Evolutionary conservation across 1,140 invertebrate genomes (phyloP).

Genomic region (Drosophila nebulosa): DNA sequence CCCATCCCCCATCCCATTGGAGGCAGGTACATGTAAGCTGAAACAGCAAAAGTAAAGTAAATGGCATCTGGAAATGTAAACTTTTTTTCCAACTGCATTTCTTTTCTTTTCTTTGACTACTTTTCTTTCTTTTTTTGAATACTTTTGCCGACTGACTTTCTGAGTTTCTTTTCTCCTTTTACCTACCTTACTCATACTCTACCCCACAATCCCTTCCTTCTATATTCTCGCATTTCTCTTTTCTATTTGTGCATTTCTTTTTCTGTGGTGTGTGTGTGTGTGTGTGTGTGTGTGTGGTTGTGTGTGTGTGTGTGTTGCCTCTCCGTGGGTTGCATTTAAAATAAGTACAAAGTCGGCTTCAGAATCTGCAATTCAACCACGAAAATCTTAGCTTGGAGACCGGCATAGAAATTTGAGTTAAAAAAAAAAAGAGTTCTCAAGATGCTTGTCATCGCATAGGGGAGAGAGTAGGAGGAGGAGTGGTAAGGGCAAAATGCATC

Average conservation of each 20-base stretch:
- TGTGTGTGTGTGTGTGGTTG: conserved; percentile 28
- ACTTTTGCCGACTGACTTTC: conserved; percentile 71
- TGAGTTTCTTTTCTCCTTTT: conserved; percentile 29
- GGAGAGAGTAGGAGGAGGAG: no score
- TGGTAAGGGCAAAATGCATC: conserved; percentile 17
- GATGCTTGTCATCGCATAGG: conserved; percentile 4
- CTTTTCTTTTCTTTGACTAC: conserved; percentile 61
- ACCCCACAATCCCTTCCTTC: background rate
- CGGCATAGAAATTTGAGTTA: conserved; percentile 24
- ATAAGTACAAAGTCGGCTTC: conserved; percentile 29
- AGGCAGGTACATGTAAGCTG: conserved; percentile 41
- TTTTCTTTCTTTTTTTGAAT: conserved; percentile 76
- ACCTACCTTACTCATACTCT: conserved; percentile 10
- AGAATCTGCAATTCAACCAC: conserved; percentile 72
- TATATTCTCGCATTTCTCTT: conserved; percentile 20
- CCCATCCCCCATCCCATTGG: no score
- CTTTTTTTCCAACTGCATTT: conserved; percentile 68
- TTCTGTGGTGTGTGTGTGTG: conserved; percentile 15
- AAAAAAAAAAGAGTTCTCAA: conserved; percentile 35
- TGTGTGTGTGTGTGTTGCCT: conserved; percentile 20
- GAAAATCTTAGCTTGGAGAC: conserved; percentile 29
- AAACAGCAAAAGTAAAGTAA: conserved; percentile 67
- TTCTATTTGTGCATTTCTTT: conserved; percentile 13
- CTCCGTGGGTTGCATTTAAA: conserved; percentile 61
- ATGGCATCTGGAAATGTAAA: conserved; percentile 78